Base-by-base conservation (phyloP, 1,140 invertebrate species). In the Anastrepha obliqua region DNA sequence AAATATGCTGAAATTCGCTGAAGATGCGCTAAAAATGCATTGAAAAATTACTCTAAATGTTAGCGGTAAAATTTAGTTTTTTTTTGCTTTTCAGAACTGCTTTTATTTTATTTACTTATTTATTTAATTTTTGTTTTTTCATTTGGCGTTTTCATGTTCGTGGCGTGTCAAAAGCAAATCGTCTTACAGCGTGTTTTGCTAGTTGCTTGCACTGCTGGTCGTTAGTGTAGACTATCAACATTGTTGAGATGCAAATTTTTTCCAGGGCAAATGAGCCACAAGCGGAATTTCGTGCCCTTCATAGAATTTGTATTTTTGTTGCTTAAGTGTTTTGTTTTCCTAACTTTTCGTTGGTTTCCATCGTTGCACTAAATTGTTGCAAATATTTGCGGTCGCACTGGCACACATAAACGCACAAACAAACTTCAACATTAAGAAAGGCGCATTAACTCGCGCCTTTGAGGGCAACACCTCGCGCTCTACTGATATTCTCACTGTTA, bases 101-200 rank as follows among this genome's bases (percentile, higher is more conserved):
- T 29, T 67, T 39, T 29, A 29, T 29, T 62, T n/a, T 17, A 62
- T 62, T 62, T 17, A n/a, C n/a, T 62, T 29, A 29, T 29, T 29
- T 29, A 29, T 29, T 29, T 29, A 29, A 0, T 29, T 29, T 29
- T 29, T 0, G 0, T 78, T 51, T 39, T 5, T 39, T 67, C 29
- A 44, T 51, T 78, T 47, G 17, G 42, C 47, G 4, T 20, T 78
- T 9, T 78, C 44, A 44, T 55, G 44, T 39, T 47, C 70, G 9
- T 78, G 47, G 47, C 70, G 70, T 78, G 70, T 78, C 70, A 78
- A 78, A 78, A 78, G 70, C 70, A 78, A 78, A 78, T 78, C 47
- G 70, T 51, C 70, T 15, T 51, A 47, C 70, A 78, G 44, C 47
- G 51, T 13, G 5, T 51, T 78, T 51, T 78, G 17, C 70, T 47